Percentiles rank a stretch among this genome's conserved stretches.
These are phyloP conservation scores for Phrynocephalus forsythii DNA, from an alignment of 2,797 vertebrate genomes.

Conservation along the genomic window DNA sequence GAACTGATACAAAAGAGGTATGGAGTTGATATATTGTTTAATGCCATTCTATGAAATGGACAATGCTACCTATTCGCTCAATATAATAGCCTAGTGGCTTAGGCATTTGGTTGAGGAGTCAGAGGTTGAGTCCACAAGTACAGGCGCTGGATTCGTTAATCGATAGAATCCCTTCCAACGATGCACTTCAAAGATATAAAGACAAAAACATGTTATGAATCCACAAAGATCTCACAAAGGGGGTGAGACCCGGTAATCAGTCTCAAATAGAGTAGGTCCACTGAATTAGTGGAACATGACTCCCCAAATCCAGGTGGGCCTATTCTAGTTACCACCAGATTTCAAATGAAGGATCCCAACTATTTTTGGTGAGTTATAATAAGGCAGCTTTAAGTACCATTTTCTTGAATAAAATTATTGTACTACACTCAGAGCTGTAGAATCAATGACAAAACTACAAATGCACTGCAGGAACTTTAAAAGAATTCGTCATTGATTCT, in stretches of 20 bases:
- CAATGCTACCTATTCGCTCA: neutral
- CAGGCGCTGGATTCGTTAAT: too few relatives aligned
- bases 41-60: neutral
- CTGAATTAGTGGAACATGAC: too few relatives aligned
- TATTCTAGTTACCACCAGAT: too few relatives aligned
- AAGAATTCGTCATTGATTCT: conserved; percentile 18
- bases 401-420: conserved; percentile 33
- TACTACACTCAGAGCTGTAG: conserved; percentile 17
- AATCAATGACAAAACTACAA: neutral
- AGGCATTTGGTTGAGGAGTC: neutral
- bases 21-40: neutral
- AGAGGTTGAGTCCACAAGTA: too few relatives aligned
- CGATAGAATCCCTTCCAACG: too few relatives aligned
- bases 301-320: too few relatives aligned
- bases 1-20: neutral
- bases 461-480: too few relatives aligned
- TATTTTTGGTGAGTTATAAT: neutral
- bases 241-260: too few relatives aligned
- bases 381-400: too few relatives aligned
- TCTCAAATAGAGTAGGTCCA: too few relatives aligned
- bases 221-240: neutral
- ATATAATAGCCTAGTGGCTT: neutral
- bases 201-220: neutral
- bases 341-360: neutral
- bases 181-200: too few relatives aligned